Evolutionary conservation across 2,888 invertebrate genomes (phyloP), one percentile per base, ranked within the genome.

Genomic region (Tipula confusa): DNA sequence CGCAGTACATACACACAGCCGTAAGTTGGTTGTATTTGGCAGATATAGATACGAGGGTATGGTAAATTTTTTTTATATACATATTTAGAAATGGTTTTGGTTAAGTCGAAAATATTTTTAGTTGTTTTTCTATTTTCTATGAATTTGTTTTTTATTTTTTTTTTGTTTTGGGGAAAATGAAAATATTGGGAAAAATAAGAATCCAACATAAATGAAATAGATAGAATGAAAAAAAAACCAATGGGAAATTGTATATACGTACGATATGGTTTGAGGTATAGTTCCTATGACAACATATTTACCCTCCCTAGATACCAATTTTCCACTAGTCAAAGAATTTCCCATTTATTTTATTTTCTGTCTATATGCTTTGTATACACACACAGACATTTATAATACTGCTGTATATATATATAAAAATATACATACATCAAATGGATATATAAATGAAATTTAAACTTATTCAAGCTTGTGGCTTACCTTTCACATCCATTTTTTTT

Each of bases 81-180:
- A n/a, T n/a, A 2, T 64, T 64, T 6, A 24, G n/a, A 64, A 43
- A 24, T 24, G 64, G 24, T 64, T 64, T 64, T 24, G 64, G 24
- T 64, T 24, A 64, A 64, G 64, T 64, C 64, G 24, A 64, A 64
- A 64, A 24, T 64, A 64, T 64, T 64, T 64, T 64, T 64, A 64
- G 64, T 64, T 64, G 64, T 64, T 64, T 64, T 64, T 64, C 64
- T 64, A 64, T 64, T 64, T 64, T 64, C 64, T 64, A 64, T 64
- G 64, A 64, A 64, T 64, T 24, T 64, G 24, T 64, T 64, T 64
- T 64, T 64, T n/a, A 64, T 64, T 64, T 24, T 9, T n/a, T 18
- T 64, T 64, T 64, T 64, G 9, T 18, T 64, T 64, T 64, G 24
- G 64, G 64, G 64, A 43, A 43, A 43, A 43, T 43, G 24, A 64